Percentiles rank a stretch among this genome's conserved stretches.
Conservation (phyloP, 2,113 vertebrate genomes). For the Lepus europaeus region DNA sequence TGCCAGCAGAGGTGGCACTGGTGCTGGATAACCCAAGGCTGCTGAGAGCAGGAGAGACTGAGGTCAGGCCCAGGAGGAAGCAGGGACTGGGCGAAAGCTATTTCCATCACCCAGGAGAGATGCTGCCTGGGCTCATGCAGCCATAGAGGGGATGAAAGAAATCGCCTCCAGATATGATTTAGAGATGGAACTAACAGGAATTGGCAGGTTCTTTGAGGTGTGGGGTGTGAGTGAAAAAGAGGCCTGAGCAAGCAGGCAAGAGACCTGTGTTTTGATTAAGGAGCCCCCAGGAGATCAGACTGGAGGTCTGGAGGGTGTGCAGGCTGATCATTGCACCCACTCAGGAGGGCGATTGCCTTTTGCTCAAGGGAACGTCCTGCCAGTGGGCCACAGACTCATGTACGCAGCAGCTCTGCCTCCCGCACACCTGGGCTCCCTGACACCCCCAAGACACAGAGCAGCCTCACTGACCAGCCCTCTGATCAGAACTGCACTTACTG, state of each 20-base stretch:
- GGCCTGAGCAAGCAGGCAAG: not conserved
- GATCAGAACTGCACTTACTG: not conserved
- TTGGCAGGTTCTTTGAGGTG: not conserved
- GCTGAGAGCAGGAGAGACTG: not conserved
- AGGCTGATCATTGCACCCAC: not conserved
- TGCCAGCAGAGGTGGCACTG: not conserved
- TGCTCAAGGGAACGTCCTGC: not conserved
- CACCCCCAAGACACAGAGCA: not conserved
- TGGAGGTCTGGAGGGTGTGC: not conserved
- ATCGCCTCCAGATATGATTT: not conserved
- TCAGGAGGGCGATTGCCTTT: not conserved
- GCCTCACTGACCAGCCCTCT: not conserved
- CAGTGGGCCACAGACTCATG: not conserved
- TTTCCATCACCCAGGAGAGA: not conserved
- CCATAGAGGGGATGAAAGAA: not conserved
- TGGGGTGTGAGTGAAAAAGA: not conserved
- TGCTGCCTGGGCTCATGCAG: not conserved
- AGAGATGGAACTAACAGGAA: not conserved
- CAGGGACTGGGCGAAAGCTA: not conserved
- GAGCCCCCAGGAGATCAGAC: not conserved
- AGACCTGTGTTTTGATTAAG: not conserved
- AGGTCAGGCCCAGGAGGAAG: not conserved
- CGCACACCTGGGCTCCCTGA: rapidly evolving
- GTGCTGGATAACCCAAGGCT: not conserved
- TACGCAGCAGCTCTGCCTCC: not conserved